Evolutionary conservation across 2,797 vertebrate species (phyloP).

Genomic region (Sebastiscus tertius): DNA sequence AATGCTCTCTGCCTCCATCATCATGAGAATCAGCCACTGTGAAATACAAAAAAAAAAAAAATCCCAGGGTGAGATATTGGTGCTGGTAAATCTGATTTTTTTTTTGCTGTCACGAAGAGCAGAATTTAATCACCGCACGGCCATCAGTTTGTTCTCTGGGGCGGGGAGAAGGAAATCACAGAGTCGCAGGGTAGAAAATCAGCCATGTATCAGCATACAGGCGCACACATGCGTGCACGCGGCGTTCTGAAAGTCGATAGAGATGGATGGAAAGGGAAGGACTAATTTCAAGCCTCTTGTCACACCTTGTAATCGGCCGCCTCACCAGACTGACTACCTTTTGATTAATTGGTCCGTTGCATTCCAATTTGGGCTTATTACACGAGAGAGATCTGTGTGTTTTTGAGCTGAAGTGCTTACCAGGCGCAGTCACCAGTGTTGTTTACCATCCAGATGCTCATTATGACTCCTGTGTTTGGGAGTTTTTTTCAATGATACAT

Average conservation of each 20-base stretch:
- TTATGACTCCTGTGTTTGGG: constrained; percentile 4
- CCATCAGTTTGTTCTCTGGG: constrained; percentile 56
- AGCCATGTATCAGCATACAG: constrained; percentile 53
- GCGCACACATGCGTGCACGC: constrained; percentile 9
- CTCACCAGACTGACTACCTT: constrained; percentile 47
- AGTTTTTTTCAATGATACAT: constrained; percentile 43
- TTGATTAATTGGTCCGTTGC: constrained; percentile 72
- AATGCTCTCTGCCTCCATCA: constrained; percentile 17
- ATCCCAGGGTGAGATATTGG: constrained; percentile 37
- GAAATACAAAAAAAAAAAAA: constrained; percentile 11
- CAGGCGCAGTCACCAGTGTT: constrained; percentile 16
- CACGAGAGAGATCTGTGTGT: constrained; percentile 30
- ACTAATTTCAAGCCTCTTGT: constrained; percentile 69
- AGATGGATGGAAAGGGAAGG: constrained; percentile 63
- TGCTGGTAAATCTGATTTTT: constrained; percentile 55
- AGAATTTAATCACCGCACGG: constrained; percentile 53
- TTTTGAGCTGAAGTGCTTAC: constrained; percentile 28
- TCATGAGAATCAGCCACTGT: constrained; percentile 41
- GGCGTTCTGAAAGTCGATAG: constrained; percentile 40
- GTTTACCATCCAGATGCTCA: constrained; percentile 38
- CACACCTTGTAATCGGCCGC: constrained; percentile 61
- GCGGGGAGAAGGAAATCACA: constrained; percentile 37
- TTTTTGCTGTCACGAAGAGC: constrained; percentile 41
- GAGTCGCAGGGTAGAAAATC: constrained; percentile 65
- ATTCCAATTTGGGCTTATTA: constrained; percentile 71